phyloP scores from a whole-genome alignment of 1,140 invertebrate genomes.

The Drosophila tropicalis region DNA sequence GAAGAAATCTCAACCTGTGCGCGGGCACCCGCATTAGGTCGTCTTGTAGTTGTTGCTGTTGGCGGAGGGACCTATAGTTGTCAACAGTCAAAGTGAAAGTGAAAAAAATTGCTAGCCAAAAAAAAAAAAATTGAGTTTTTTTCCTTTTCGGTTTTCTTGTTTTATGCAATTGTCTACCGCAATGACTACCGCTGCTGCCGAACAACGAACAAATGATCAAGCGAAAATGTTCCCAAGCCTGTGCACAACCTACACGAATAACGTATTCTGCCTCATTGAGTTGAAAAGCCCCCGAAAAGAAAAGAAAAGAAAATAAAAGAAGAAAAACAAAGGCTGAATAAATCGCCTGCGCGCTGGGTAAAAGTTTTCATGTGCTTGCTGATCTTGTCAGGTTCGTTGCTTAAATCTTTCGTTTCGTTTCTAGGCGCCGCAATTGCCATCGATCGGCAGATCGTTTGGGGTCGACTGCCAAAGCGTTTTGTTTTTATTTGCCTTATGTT shows the following conservation, averaged over 20 bases:
- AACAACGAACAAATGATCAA: neutral
- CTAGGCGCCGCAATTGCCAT: slow-evolving; percentile 56
- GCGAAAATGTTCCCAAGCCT: slow-evolving; percentile 56
- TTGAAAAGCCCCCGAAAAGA: neutral
- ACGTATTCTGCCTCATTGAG: slow-evolving; percentile 63
- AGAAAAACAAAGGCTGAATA: slow-evolving; percentile 64
- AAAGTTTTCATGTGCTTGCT: slow-evolving; percentile 46
- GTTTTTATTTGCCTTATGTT: slow-evolving; percentile 68
- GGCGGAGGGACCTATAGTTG: slow-evolving; percentile 58
- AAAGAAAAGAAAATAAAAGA: neutral
- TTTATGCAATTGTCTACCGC: slow-evolving; percentile 71
- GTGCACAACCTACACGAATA: slow-evolving; percentile 43
- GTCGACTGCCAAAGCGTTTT: slow-evolving; percentile 50
- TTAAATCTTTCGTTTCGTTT: slow-evolving; percentile 43
- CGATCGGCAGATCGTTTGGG: slow-evolving; percentile 45
- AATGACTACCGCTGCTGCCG: slow-evolving; percentile 19
- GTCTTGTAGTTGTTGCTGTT: slow-evolving; percentile 17
- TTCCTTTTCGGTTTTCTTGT: slow-evolving; percentile 40
- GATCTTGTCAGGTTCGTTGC: slow-evolving; percentile 59
- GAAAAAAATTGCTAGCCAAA: slow-evolving; percentile 54
- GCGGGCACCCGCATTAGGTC: slow-evolving; percentile 18
- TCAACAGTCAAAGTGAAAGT: slow-evolving; percentile 75
- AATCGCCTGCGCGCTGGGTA: slow-evolving; percentile 56
- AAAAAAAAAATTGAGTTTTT: slow-evolving; percentile 21
- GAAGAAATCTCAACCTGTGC: slow-evolving; percentile 57